phyloP scores from a whole-genome alignment of 2,888 invertebrate species.

The Pharmacophagus antenor region DNA sequence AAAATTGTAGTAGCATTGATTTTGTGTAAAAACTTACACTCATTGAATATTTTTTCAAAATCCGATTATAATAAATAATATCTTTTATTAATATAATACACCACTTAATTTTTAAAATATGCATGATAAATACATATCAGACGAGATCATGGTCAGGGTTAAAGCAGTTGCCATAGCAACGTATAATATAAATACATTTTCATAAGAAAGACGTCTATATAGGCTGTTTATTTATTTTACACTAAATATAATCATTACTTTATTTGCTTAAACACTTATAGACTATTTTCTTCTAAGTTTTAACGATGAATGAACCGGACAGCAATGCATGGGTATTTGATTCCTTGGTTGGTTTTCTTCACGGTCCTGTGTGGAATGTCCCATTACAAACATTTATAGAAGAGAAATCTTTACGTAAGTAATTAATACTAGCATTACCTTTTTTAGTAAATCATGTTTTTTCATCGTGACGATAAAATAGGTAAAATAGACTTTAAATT shows the following conservation, averaged over 20 bases:
- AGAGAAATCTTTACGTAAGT: conserved; percentile 93
- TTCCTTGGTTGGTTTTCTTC: conserved; percentile 93
- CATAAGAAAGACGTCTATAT: background rate
- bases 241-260: too few species aligned
- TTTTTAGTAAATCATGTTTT: background rate
- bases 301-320: conserved; percentile 67
- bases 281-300: background rate
- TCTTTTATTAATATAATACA: too few species aligned
- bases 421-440: background rate
- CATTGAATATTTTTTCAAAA: background rate
- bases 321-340: conserved; percentile 95
- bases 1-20: too few species aligned
- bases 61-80: background rate
- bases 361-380: conserved; percentile 95
- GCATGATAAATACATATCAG: background rate
- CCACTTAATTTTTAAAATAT: too few species aligned
- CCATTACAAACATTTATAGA: conserved; percentile 95
- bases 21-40: too few species aligned
- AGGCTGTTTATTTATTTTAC: background rate
- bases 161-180: conserved; percentile 42
- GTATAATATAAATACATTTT: conserved; percentile 36
- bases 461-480: too few species aligned
- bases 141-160: conserved; percentile 13
- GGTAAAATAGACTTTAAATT: too few species aligned
- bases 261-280: background rate